Base-by-base conservation (phyloP, 53 echinoderm and acorn worm genomes). In the Paracentrotus lividus region DNA sequence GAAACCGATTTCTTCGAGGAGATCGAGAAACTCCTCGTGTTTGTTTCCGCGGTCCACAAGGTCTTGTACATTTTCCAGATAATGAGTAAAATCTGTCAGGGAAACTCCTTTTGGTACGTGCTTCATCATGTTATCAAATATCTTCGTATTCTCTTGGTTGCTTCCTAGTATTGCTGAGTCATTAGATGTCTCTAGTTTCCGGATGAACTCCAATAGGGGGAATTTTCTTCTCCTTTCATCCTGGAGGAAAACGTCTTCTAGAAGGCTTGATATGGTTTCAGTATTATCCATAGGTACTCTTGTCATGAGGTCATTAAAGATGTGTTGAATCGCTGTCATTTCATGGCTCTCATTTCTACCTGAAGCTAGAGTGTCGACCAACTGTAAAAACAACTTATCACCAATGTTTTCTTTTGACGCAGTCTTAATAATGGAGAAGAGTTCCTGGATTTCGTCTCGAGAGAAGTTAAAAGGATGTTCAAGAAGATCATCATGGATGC, bases 341-440 rank as follows among this genome's bases (percentile, higher is more conserved):
- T 44, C 9, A 81, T 47, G 81, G 47, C 47, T 81, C 45, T 45
- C 81, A 81, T 81, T 81, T n/a, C 21, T 47, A 81, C 23, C 26
- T 12, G 27, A 24, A 1, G 10, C n/a, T 1, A 81, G 26, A 45
- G n/a, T 47, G 33, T 49, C 81, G n/a, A 81, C 16, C 47, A 81
- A 3, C 8, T 81, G 24, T 8, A 81, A 47, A n/a, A 81, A 45
- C 21, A 47, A 81, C 8, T n/a, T 81, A 45, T 81, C 47, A 45
- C 81, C 27, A 9, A 81, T 13, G 9, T 44, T 47, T 8, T 81
- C 81, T 8, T n/a, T 45, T 0, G 81, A 13, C 26, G n/a, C 81
- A 47, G 47, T 47, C 12, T 81, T 5, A 45, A 49, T 15, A 47
- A 81, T 26, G 18, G 81, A 81, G 24, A 81, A 12, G 24, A 81